Percentiles rank a stretch among this genome's conserved stretches.
phyloP scores from a whole-genome alignment of 1,140 invertebrate genomes.

The Pristionchus pacificus region DNA sequence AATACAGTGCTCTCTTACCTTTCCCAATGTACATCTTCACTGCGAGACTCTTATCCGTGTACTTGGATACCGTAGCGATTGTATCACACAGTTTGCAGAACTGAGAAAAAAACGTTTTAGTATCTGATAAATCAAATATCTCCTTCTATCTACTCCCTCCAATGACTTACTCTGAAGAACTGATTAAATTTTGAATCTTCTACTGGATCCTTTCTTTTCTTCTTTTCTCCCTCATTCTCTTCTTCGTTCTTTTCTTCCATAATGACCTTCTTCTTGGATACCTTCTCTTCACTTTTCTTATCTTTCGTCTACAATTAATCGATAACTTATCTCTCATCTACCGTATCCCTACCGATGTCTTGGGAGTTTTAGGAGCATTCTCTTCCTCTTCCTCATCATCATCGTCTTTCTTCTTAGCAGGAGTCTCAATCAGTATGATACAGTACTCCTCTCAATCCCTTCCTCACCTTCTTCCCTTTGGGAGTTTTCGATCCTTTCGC shows the following conservation, averaged over 20 bases:
- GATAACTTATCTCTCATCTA: constrained; percentile 19
- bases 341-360: neutral
- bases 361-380: constrained; percentile 20
- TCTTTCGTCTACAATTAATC: too few relatives aligned
- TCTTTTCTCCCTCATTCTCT: constrained; percentile 7
- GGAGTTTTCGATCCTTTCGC: neutral
- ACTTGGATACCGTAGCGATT: constrained; percentile 1
- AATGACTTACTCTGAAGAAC: constrained; percentile 22
- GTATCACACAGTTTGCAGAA: constrained; percentile 23
- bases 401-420: too few relatives aligned
- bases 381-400: too few relatives aligned
- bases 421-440: too few relatives aligned
- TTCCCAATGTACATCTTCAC: constrained; percentile 18
- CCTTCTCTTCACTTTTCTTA: neutral
- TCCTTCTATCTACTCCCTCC: too few relatives aligned
- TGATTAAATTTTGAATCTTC: constrained; percentile 24
- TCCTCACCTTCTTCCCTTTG: neutral
- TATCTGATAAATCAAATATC: neutral
- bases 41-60: constrained; percentile 15
- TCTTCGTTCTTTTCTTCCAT: constrained; percentile 13
- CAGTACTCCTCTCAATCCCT: too few relatives aligned
- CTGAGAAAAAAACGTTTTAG: too few relatives aligned
- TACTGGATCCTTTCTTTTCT: constrained; percentile 14
- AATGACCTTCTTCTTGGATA: neutral
- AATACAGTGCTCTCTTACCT: constrained; percentile 1